Percentiles rank a stretch among this genome's conserved stretches.
These are phyloP conservation scores for Burhinus oedicnemus DNA, from an alignment of 2,113 vertebrate species.

Conservation along the genomic window DNA sequence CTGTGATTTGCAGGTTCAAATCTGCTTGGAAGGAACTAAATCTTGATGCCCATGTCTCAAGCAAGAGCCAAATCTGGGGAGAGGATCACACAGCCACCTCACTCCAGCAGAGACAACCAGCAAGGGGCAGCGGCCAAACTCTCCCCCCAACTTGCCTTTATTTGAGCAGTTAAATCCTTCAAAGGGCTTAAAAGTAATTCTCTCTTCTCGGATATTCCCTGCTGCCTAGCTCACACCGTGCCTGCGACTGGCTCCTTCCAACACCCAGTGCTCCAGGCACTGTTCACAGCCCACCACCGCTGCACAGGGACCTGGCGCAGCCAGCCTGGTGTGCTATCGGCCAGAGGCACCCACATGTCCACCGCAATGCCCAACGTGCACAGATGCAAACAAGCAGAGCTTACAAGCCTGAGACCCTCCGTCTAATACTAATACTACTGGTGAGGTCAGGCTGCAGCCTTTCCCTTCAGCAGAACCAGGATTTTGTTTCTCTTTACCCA, in stretches of 20 bases:
- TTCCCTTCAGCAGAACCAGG: not conserved
- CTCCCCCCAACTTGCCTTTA: not conserved
- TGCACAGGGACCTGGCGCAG: accelerated
- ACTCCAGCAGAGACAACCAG: accelerated
- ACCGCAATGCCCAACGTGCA: accelerated
- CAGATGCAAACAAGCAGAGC: not conserved
- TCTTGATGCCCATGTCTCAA: accelerated
- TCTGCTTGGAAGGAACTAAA: not conserved
- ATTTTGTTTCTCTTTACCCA: conserved; percentile 18
- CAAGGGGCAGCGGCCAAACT: not conserved
- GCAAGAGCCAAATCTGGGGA: not conserved
- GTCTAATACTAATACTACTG: not conserved
- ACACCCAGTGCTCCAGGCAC: not conserved
- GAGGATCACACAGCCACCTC: not conserved
- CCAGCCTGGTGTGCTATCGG: accelerated
- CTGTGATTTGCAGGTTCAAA: not conserved
- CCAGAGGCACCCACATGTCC: not conserved
- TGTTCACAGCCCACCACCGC: not conserved
- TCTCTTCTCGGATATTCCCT: not conserved
- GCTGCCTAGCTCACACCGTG: accelerated
- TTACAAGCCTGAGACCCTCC: not conserved
- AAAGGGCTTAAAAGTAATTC: not conserved
- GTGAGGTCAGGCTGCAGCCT: not conserved
- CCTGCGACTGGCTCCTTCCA: not conserved
- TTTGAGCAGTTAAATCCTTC: not conserved